Conservation (phyloP, 2,888 invertebrate genomes). For the Punctoribates punctum region DNA sequence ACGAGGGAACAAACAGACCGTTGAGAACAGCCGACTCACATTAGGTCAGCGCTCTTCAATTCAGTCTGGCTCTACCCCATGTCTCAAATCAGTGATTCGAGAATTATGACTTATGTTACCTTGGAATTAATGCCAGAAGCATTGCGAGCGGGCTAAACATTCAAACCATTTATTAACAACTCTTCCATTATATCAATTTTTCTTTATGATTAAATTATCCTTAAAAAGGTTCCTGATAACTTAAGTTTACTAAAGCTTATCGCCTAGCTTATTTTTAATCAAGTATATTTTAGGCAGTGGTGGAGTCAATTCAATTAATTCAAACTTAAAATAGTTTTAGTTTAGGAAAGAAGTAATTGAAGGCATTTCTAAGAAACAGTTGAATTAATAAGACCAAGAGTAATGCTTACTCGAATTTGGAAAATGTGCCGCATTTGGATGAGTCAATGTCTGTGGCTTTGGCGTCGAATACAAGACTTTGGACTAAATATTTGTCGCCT, state of each 20-base stretch:
- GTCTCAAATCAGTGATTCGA: not conserved
- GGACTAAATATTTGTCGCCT: slow-evolving; percentile 81
- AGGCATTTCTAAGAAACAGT: too few species aligned
- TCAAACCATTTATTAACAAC: not conserved
- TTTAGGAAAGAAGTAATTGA: too few species aligned
- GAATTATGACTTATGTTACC: slow-evolving; percentile 45
- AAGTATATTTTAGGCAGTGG: too few species aligned
- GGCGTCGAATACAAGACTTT: slow-evolving; percentile 80
- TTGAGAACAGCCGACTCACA: not conserved
- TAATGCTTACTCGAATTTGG: slow-evolving; percentile 11
- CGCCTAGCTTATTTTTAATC: too few species aligned
- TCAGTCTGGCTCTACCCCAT: not conserved
- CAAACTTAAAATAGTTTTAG: too few species aligned
- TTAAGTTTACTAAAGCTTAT: too few species aligned
- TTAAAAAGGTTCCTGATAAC: too few species aligned
- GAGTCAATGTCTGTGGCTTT: slow-evolving; percentile 70
- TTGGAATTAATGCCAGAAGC: slow-evolving; percentile 49
- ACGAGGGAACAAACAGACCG: not conserved
- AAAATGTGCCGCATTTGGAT: slow-evolving; percentile 42
- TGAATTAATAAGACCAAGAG: not conserved
- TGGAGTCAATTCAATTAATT: too few species aligned
- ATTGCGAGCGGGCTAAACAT: slow-evolving; percentile 48
- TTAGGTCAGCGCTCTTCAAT: not conserved
- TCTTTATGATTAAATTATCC: too few species aligned
- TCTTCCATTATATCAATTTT: too few species aligned